Base-by-base conservation (phyloP, 2,113 vertebrate species). In the Embiotoca jacksoni region DNA sequence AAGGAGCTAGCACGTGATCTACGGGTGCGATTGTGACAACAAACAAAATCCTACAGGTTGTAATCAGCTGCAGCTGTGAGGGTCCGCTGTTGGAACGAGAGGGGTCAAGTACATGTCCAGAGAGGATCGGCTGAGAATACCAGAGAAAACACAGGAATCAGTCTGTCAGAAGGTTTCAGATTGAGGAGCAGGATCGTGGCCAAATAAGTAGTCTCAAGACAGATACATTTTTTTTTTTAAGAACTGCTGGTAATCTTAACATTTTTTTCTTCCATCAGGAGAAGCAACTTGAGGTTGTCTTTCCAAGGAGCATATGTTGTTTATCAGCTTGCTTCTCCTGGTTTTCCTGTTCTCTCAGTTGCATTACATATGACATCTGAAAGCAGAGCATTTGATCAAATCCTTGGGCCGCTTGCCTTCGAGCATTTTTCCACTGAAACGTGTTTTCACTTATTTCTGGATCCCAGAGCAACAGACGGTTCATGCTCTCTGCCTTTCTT, bases 341-440 rank as follows among this genome's bases (percentile, higher is more conserved):
- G 35, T 71, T 64, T 69, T 70, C 44, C 57, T 53, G 66, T 69
- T 57, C 39, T 82, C 70, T 82, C 54, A 57, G 10, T 78, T 77
- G 50, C 50, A 83, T 81, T 80, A 72, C 74, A 84, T 75, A 68
- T 66, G 74, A 78, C 79, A 82, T 82, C 60, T 86, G 74, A 87
- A 80, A 80, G 69, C 67, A 83, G 61, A 87, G 47, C 58, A 64
- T 89, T 82, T 78, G 68, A 86, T 81, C 69, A 74, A 83, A 84
- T 85, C 83, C 69, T 66, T 71, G 60, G 74, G 63, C 71, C 1
- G 7, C 58, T 67, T 74, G 72, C 75, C 87, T 64, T 71, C 1
- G 39, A 81, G 79, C 70, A 60, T 84, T 90, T 89, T 91, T 89
- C 86, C 87, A 87, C 62, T 80, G 69, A 88, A 88, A 92, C 66